Percentiles rank a stretch among this genome's conserved stretches.
Conservation (phyloP, 2,888 invertebrate species). For the Mythimna impura region DNA sequence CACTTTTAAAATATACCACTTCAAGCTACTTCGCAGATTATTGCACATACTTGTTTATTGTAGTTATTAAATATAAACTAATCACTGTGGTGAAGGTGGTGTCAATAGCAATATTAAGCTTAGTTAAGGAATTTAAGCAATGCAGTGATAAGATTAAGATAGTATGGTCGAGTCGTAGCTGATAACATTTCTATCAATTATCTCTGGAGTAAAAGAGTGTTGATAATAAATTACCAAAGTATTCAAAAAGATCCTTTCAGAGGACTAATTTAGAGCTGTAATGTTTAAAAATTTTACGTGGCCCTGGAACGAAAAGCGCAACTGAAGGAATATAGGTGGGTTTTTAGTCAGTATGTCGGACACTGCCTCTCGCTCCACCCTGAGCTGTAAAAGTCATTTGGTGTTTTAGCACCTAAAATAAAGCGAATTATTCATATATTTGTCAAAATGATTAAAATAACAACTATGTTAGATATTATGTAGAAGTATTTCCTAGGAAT, state of each 20-base stretch:
- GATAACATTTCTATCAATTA: conserved; percentile 3
- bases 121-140: conserved; percentile 29
- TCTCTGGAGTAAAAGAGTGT: neutral
- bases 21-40: neutral
- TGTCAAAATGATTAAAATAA: no score
- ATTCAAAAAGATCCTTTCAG: neutral
- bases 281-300: no score
- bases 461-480: neutral
- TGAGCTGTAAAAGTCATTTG: no score
- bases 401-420: no score
- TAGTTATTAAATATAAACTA: neutral
- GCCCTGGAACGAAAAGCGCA: no score
- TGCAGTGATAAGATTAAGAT: conserved; percentile 30
- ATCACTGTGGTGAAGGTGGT: conserved; percentile 13
- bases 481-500: conserved; percentile 1
- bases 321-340: no score
- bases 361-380: no score
- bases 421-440: no score
- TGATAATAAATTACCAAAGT: neutral
- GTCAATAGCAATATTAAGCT: neutral
- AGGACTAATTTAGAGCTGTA: no score
- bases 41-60: conserved; percentile 4
- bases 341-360: no score
- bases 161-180: neutral
- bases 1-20: neutral